phyloP scores from a whole-genome alignment of 2,888 invertebrate species.

The Melangyna quadrimaculata region DNA sequence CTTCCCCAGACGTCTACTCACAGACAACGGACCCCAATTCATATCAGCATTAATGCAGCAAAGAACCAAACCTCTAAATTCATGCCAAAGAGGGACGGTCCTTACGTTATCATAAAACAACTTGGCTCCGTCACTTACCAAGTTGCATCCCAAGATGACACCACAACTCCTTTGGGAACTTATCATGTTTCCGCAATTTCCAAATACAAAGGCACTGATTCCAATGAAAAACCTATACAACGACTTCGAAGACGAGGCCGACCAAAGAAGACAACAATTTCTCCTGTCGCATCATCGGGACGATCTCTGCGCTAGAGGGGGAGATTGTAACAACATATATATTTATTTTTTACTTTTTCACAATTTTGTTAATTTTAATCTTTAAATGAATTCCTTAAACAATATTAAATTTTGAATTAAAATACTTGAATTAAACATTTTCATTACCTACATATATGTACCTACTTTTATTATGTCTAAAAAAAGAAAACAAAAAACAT shows the following conservation, averaged over 20 bases:
- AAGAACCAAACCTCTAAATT: no score
- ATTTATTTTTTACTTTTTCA: no score
- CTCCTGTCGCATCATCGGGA: not conserved
- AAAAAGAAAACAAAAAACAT: no score
- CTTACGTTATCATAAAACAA: no score
- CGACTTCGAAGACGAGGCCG: not conserved
- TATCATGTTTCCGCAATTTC: not conserved
- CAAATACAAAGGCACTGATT: not conserved
- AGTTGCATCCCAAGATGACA: not conserved
- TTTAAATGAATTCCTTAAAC: no score
- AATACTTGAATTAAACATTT: no score
- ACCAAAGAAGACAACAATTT: not conserved
- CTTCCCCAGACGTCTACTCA: constrained; percentile 75
- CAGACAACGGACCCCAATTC: constrained; percentile 78
- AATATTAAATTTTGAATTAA: no score
- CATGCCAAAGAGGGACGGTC: no score
- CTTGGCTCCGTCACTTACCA: not conserved
- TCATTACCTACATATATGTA: no score
- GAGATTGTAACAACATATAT: not conserved
- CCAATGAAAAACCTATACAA: no score
- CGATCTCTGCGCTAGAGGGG: not conserved
- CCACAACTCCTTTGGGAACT: not conserved
- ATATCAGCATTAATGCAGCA: constrained; percentile 61
- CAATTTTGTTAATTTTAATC: no score
- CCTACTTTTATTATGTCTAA: no score